Evolutionary conservation across 2,797 vertebrate species (phyloP), one percentile per base, ranked within the genome.

Genomic region (Scarus forsteni): DNA sequence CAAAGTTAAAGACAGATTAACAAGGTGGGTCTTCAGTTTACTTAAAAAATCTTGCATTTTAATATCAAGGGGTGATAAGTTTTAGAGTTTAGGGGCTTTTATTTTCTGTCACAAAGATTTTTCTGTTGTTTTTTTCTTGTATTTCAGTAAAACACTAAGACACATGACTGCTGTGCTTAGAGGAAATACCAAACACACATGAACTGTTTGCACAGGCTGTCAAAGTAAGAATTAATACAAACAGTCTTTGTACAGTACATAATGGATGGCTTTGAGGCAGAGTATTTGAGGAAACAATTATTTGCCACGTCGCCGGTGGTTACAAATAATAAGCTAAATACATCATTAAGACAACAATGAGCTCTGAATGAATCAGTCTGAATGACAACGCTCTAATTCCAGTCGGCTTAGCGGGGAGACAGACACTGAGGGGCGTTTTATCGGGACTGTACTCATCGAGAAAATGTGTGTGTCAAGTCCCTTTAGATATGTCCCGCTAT

Each of bases 261-360:
- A 73, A 84, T 60, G 18, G 56, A 84, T 72, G 35, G 56, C 35
- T 52, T 15, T 44, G 66, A 69, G 38, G n/a, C 27, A 50, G 38
- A 64, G 57, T 42, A 44, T 85, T 77, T 62, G 27, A 73, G 75
- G 54, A 80, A 80, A 85, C 72, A 83, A 57, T 86, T 79, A 73
- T 81, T 75, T 70, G 43, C 57, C 45, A 46, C 13, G 49, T 74
- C 64, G 66, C 45, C 74, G 63, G 60, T 51, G 54, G 66, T 74
- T 57, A 66, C 64, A 86, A 75, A 85, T 73, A 69, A 65, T 65
- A 73, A 81, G 75, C 81, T 84, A 81, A 92, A 88, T 80, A 75
- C 75, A 82, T 82, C 84, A 88, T 89, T 88, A 89, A 60, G 65
- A 66, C 66, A 81, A 88, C 81, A 86, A 79, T 85, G 74, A 66